Percentiles rank a stretch among this genome's conserved stretches.
Conservation (phyloP, 2,888 invertebrate genomes). For the Mythimna impura region DNA sequence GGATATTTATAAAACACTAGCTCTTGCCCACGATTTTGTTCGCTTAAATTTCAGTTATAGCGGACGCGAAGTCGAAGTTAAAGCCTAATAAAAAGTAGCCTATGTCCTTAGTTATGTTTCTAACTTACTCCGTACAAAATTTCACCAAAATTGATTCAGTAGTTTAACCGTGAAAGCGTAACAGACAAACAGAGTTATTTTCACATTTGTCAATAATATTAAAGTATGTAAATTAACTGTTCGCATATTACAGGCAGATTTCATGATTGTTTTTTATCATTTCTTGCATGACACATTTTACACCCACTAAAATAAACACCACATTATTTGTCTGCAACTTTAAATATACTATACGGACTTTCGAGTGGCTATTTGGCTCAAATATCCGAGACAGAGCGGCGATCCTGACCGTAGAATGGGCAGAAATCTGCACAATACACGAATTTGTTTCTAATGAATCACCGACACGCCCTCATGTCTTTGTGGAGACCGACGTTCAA, state of each 20-base stretch:
- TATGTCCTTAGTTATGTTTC: too few relatives aligned
- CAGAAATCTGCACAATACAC: slow-evolving; percentile 77
- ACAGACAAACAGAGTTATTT: too few relatives aligned
- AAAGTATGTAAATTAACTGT: neutral
- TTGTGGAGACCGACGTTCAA: slow-evolving; percentile 52
- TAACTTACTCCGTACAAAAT: too few relatives aligned
- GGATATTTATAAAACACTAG: too few relatives aligned
- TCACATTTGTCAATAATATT: too few relatives aligned
- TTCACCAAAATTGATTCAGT: too few relatives aligned
- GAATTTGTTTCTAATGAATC: slow-evolving; percentile 83
- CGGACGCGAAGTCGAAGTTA: too few relatives aligned
- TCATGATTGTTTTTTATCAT: too few relatives aligned
- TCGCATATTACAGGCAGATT: neutral
- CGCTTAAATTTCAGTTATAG: too few relatives aligned
- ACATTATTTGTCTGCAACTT: slow-evolving; percentile 18
- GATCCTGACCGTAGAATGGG: slow-evolving; percentile 48
- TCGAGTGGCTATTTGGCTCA: slow-evolving; percentile 50
- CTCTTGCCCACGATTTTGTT: too few relatives aligned
- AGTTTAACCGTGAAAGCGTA: too few relatives aligned
- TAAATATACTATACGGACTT: slow-evolving; percentile 50
- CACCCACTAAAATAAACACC: neutral
- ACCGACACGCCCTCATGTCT: slow-evolving; percentile 70
- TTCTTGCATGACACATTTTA: neutral
- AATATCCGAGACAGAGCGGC: slow-evolving; percentile 67
- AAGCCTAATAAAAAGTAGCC: too few relatives aligned